A percentile compares a stretch with the other conserved stretches of the same genome.
Conservation (phyloP, 2,888 invertebrate species). For the Operophtera brumata region DNA sequence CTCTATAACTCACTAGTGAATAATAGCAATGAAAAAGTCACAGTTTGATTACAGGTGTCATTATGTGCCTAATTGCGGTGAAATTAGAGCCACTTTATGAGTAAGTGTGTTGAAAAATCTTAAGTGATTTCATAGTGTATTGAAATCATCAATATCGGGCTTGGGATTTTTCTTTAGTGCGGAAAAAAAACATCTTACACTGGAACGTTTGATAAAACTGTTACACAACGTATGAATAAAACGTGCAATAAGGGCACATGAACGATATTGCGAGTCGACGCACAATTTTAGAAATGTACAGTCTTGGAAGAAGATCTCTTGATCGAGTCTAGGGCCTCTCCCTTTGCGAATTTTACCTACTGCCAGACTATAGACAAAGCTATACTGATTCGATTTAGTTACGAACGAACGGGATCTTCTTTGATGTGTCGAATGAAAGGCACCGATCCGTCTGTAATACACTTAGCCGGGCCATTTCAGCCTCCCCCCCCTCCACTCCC, state of each 20-base stretch:
- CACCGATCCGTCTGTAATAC: conserved; percentile 78
- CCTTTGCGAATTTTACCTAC: conserved; percentile 57
- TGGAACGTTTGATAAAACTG: conserved; percentile 5
- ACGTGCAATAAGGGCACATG: conserved; percentile 9
- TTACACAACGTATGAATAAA: conserved; percentile 3
- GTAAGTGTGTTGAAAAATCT: too few species aligned
- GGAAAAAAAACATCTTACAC: background rate
- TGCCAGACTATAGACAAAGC: conserved; percentile 70
- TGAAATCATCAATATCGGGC: background rate
- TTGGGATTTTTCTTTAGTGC: too few species aligned
- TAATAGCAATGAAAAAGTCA: too few species aligned
- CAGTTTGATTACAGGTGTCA: too few species aligned
- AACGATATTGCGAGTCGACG: conserved; percentile 16
- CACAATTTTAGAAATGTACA: conserved; percentile 22
- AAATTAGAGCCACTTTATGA: too few species aligned
- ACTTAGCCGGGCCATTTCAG: conserved; percentile 77
- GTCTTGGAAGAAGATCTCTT: conserved; percentile 14
- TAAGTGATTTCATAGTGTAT: background rate
- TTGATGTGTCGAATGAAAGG: conserved; percentile 81
- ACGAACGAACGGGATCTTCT: conserved; percentile 73
- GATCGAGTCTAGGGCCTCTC: conserved; percentile 38
- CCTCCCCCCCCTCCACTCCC: conserved; percentile 44
- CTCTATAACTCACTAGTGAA: too few species aligned
- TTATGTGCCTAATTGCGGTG: too few species aligned
- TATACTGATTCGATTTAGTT: conserved; percentile 74